These are phyloP conservation scores for Apostichopus leukothele DNA, from an alignment of 53 echinoderm and acorn worm genomes.

Conservation along the genomic window DNA sequence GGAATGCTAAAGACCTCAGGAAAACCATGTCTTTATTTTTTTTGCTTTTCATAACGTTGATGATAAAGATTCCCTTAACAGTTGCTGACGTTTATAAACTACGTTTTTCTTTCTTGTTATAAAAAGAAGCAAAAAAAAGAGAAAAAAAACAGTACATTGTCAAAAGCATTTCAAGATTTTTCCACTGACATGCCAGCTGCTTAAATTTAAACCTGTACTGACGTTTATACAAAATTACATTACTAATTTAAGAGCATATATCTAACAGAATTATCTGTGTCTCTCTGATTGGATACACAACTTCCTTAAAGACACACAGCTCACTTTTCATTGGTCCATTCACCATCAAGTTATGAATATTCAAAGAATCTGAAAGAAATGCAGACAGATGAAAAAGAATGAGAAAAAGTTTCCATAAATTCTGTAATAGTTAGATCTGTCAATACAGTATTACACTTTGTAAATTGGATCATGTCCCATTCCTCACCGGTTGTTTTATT, in stretches of 20 bases:
- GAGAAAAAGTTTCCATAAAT: too few species aligned
- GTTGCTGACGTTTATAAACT: neutral
- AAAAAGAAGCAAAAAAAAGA: neutral
- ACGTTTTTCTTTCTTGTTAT: neutral
- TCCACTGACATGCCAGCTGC: constrained; percentile 30
- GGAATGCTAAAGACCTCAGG: constrained; percentile 10
- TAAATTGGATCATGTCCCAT: too few species aligned
- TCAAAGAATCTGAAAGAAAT: neutral
- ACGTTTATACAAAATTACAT: neutral
- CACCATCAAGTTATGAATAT: constrained; percentile 40
- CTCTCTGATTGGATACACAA: neutral
- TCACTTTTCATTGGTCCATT: constrained; percentile 38
- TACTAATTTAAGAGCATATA: neutral
- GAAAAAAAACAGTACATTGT: neutral
- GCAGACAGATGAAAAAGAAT: too few species aligned
- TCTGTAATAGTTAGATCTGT: too few species aligned
- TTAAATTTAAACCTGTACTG: neutral
- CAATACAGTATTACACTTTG: too few species aligned
- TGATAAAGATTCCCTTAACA: neutral
- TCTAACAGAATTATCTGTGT: neutral
- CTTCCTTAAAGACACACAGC: constrained; percentile 31
- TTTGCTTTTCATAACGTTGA: neutral
- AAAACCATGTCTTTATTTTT: neutral
- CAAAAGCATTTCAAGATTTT: constrained; percentile 1
- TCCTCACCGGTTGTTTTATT: too few species aligned